Evolutionary conservation across 2,888 invertebrate species (phyloP), one percentile per base, ranked within the genome.

Genomic region (Choreutis nemorana): DNA sequence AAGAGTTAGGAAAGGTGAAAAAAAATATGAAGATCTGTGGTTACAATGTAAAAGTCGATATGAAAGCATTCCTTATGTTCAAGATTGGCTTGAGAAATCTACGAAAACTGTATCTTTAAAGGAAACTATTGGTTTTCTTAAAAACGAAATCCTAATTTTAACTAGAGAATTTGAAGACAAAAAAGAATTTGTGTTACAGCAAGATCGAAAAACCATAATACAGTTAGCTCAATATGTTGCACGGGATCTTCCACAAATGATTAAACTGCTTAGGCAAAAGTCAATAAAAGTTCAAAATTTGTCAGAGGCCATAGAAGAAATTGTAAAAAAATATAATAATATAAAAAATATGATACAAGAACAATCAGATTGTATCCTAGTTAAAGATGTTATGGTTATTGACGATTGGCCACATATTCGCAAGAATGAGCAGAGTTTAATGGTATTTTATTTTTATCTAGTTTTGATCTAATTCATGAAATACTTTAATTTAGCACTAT

Each of bases 1-100:
- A 31, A 53, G 59, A 23, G 45, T 61, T 3, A 40, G 45, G 14
- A 41, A 36, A 4, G 60, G 60, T 6, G 57, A 58, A 40, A 59
- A 55, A 25, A 70, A 61, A 41, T 70, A 71, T 38, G 67, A 75
- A 41, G 41, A 53, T 2, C 30, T 65, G 9, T 73, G 77, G 75
- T 12, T 48, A 16, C 39, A 48, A 29, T 48, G 56, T 30, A 68
- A 72, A 42, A 46, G 37, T 16, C 48, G 61, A 44, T 71, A 55
- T 37, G 68, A 75, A 45, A 67, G 53, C 33, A 53, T 72, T 31
- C 61, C 61, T 16, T 55, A 50, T 28, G 60, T 72, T n/a, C 53
- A 66, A 42, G 55, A 53, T 28, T 44, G 57, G 33, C 34, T 62
- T 1, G 35, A 54, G 30, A 42, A 42, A 8, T 48, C 39, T 34